A percentile compares a stretch with the other conserved stretches of the same genome.
Evolutionary conservation across 2,113 vertebrate species (phyloP).

Genomic region (Tauraco erythrolophus): DNA sequence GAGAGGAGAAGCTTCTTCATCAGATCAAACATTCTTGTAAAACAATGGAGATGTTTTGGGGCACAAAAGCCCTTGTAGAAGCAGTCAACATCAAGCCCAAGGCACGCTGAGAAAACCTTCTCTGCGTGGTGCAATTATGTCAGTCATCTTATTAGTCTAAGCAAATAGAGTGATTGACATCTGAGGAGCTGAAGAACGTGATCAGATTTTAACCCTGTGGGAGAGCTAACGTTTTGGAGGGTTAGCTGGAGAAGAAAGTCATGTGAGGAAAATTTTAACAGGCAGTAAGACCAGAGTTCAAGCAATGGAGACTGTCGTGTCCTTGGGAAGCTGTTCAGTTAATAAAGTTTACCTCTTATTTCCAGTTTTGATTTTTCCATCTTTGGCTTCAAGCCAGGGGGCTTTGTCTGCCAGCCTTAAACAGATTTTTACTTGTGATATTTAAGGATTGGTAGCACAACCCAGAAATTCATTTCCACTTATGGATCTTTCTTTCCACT

Average conservation of each 20-base stretch:
- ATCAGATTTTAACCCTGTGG: neutral
- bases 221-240: neutral
- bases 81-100: neutral
- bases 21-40: neutral
- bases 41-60: rapidly evolving
- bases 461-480: neutral
- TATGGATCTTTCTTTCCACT: neutral
- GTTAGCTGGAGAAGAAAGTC: neutral
- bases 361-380: neutral
- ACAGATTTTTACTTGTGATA: neutral
- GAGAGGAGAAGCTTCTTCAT: neutral
- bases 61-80: neutral
- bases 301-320: neutral
- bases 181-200: neutral
- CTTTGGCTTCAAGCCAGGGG: neutral
- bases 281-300: neutral
- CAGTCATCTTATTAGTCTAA: neutral
- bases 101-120: neutral
- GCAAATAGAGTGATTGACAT: neutral
- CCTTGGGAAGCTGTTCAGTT: neutral
- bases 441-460: neutral
- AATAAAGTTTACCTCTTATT: neutral
- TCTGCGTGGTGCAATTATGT: neutral
- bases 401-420: neutral
- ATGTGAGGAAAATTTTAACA: neutral